A percentile compares a stretch with the other conserved stretches of the same genome.
Conservation (phyloP, 2,797 vertebrate species). For the Anniella stebbinsi region DNA sequence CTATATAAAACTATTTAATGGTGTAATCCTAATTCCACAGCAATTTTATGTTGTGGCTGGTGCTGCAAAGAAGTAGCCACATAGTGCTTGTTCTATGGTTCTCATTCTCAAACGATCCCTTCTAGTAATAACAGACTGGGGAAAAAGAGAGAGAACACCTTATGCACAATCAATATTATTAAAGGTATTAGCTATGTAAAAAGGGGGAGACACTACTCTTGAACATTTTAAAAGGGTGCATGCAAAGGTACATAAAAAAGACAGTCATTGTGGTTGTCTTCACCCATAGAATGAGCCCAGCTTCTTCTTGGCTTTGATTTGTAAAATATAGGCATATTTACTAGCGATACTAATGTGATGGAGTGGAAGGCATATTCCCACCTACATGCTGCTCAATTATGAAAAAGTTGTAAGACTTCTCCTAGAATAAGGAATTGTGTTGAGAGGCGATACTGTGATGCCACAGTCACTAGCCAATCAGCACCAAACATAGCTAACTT, state of each 20-base stretch:
- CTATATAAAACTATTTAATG: conserved; percentile 50
- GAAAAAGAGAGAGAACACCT: not conserved
- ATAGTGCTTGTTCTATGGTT: conserved; percentile 16
- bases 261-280: not conserved
- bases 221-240: not conserved
- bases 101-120: not conserved
- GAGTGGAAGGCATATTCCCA: not conserved
- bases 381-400: not conserved
- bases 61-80: conserved; percentile 4
- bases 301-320: not conserved
- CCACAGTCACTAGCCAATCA: not conserved
- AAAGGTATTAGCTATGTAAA: not conserved
- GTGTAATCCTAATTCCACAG: conserved; percentile 40
- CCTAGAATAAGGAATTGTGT: not conserved
- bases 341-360: not conserved
- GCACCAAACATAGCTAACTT: not conserved
- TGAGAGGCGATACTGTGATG: not conserved
- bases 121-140: not conserved
- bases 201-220: not conserved
- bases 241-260: not conserved
- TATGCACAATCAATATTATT: not conserved
- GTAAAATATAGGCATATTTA: not conserved
- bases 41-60: conserved; percentile 49
- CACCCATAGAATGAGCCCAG: too few species aligned
- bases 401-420: not conserved